Base-by-base conservation (phyloP, 2,888 invertebrate species). In the Augochlorella aurata region DNA sequence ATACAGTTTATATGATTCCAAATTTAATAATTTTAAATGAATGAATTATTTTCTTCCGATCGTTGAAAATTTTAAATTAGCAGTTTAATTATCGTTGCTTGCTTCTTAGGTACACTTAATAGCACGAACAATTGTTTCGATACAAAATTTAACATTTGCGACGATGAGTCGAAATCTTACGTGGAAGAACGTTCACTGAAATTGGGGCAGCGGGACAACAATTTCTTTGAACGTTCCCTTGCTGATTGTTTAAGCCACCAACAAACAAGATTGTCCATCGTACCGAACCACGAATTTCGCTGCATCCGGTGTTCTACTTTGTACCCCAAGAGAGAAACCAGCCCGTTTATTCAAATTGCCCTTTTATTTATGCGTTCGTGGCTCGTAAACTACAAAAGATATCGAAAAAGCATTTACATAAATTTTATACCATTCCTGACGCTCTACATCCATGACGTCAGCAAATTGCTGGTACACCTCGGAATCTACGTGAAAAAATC, bases 371-470 rank as follows among this genome's bases (percentile, higher is more conserved):
- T 61, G 61, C 29, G 29, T 29, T 16, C 16, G 29, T 29, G 24
- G 24, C 58, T 58, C 58, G 58, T 29, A 58, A 58, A 58, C 58
- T 29, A 24, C 58, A 58, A 58, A 16, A 58, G 58, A 58, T 58
- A 58, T 58, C 58, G 58, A 24, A 58, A 29, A 58, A 24, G 44
- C 29, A 50, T 58, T 49, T 44, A 12, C 54, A 49, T 52, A 52
- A 70, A n/a, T 70, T 52, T n/a, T 29, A 47, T 24, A 8, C 14
- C 24, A 24, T 58, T 29, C 24, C 58, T 54, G 54, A 54, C 12
- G 54, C 21, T 54, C 54, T 1, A 12, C 54, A 10, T 21, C 54
- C 21, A 5, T 54, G n/a, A 21, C 54, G 54, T 54, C 21, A 21
- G 21, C 12, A 54, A 54, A 54, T 54, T 54, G 54, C 54, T 12